Base-by-base conservation (phyloP, 1,140 invertebrate genomes). In the Ips typographus region DNA sequence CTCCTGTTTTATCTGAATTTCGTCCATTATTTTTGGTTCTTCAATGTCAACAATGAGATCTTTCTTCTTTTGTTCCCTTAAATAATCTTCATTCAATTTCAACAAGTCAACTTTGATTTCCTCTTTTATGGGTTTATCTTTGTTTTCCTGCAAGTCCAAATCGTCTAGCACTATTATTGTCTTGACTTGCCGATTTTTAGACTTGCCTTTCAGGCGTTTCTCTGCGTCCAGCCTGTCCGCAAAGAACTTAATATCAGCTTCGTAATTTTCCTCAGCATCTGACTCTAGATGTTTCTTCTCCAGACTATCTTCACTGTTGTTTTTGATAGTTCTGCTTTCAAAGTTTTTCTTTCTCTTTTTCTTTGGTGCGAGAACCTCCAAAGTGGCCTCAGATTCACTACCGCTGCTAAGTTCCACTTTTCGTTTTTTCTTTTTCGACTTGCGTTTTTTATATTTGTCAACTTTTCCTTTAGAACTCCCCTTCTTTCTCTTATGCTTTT, bases 11-110 rank as follows among this genome's bases (percentile, higher is more conserved):
- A 36, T 55, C 7, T 38, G 8, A 41, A 44, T n/a, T 3, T 8
- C 7, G 2, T 36, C 38, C 56, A 4, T 59, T 40, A n/a, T 7
- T 56, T 36, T 63, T 51, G 40, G 5, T 6, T 7, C 44, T 61
- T 6, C 2, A 8, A 4, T 43, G 3, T 59, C 49, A 42, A 36
- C 3, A 43, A 3, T 8, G 4, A 56, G 58, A 49, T 70, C 61
- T 53, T 42, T 65, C 40, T 68, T 65, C 49, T 68, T 44, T 53
- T 72, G 53, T 47, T 72, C 44, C 36, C 47, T 65, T 52, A 68
- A 67, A 62, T 64, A 69, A 38, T 69, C 67, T 40, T 72, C 66
- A 59, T 72, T 72, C 47, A 71, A 57, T 56, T 65, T 65, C 7
- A 69, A 37, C 38, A 69, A 49, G 55, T 68, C 65, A 36, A 69